Evolutionary conservation across 2,113 vertebrate genomes (phyloP).

Genomic region (Brachypodius melanocephalos): DNA sequence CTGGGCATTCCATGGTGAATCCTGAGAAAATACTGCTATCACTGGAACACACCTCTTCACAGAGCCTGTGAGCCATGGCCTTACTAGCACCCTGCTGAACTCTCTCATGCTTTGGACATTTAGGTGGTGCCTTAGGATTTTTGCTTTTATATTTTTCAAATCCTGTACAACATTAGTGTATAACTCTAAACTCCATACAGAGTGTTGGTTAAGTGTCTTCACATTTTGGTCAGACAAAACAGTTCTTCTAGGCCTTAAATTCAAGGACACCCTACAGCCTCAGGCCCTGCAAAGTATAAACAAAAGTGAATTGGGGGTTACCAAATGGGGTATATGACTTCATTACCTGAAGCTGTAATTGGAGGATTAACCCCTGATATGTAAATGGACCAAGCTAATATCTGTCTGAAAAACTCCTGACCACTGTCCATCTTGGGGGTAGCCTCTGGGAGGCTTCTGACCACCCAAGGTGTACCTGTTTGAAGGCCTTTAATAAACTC

Average conservation of each 20-base stretch:
- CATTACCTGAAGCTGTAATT: not conserved
- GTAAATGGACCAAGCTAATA: not conserved
- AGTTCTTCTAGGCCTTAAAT: not conserved
- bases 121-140: too few species aligned
- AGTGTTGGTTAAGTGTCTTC: not conserved
- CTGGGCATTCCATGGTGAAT: not conserved
- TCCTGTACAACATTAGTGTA: not conserved
- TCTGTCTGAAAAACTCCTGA: not conserved
- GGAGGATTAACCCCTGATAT: not conserved
- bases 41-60: not conserved
- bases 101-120: not conserved
- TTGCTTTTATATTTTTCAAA: not conserved
- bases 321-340: not conserved
- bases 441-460: not conserved
- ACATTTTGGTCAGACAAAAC: not conserved
- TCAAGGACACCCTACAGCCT: not conserved
- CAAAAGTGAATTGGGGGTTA: not conserved
- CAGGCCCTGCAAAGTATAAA: not conserved
- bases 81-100: not conserved
- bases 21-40: not conserved
- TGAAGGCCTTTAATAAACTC: not conserved
- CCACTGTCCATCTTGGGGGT: too few species aligned
- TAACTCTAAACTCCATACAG: not conserved
- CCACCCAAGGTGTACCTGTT: not conserved
- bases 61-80: not conserved